Evolutionary conservation across 2,797 vertebrate species (phyloP).

Genomic region (Karalla daura): DNA sequence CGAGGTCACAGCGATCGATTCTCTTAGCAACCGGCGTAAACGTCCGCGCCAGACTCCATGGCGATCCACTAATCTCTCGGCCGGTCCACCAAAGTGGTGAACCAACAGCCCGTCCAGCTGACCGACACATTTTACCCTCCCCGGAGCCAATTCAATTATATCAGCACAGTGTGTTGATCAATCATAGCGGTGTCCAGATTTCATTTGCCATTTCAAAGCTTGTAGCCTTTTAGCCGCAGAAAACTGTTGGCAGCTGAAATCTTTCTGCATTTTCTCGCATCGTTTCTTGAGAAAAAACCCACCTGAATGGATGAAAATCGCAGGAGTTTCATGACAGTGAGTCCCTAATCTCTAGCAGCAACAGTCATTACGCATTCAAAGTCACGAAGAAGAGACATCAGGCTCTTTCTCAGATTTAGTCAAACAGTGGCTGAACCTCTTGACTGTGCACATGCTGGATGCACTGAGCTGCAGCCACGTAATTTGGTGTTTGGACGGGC

Average conservation of each 20-base stretch:
- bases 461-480: constrained; percentile 13
- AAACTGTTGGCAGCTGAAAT: not conserved
- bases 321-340: constrained; percentile 1
- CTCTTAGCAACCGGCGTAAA: too few species aligned
- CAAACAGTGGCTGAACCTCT: constrained; percentile 29
- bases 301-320: not conserved
- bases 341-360: not conserved
- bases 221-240: not conserved
- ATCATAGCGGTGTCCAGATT: too few species aligned
- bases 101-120: too few species aligned
- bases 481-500: constrained; percentile 34
- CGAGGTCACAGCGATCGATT: too few species aligned
- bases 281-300: not conserved
- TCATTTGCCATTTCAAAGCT: not conserved
- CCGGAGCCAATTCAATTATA: too few species aligned
- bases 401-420: constrained; percentile 36
- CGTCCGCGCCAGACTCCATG: too few species aligned
- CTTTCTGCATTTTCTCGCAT: not conserved
- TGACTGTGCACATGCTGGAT: constrained; percentile 20
- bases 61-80: too few species aligned
- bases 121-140: too few species aligned
- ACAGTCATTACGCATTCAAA: constrained; percentile 24
- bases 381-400: constrained; percentile 28
- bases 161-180: too few species aligned
- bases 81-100: too few species aligned